A percentile compares a stretch with the other conserved stretches of the same genome.
Evolutionary conservation across 2,113 vertebrate species (phyloP).

Genomic region (Alethe diademata): DNA sequence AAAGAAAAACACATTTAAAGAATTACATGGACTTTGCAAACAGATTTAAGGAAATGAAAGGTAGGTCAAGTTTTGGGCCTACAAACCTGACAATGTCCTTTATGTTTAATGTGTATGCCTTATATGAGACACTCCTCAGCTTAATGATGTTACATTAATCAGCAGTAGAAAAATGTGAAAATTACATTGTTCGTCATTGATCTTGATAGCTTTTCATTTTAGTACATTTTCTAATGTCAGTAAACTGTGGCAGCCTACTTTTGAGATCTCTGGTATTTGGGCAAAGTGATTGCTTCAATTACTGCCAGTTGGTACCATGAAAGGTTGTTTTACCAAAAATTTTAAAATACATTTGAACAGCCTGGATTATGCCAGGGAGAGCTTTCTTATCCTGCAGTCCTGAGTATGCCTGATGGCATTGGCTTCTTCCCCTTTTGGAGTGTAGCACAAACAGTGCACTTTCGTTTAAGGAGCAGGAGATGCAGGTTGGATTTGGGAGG

Average conservation of each 20-base stretch:
- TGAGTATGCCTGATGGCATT: too few species aligned
- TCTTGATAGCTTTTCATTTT: background rate
- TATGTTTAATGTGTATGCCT: background rate
- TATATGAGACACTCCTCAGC: background rate
- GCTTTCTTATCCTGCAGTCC: background rate
- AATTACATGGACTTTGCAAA: slow-evolving; percentile 63
- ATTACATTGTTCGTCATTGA: background rate
- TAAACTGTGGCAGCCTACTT: fast-evolving
- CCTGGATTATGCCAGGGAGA: background rate
- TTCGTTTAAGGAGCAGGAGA: background rate
- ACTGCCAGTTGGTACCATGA: background rate
- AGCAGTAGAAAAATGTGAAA: background rate
- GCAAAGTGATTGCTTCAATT: background rate
- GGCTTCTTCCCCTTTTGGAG: background rate
- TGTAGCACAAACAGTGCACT: too few species aligned
- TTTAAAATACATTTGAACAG: background rate
- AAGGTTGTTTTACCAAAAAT: background rate
- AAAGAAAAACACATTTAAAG: slow-evolving; percentile 55
- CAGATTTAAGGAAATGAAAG: slow-evolving; percentile 66
- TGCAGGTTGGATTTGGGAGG: background rate
- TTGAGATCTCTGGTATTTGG: background rate
- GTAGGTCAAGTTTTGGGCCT: slow-evolving; percentile 57
- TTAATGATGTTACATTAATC: background rate
- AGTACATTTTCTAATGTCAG: background rate
- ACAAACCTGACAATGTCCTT: slow-evolving; percentile 4